Conservation (phyloP, 2,888 invertebrate genomes). For the Rhopalosiphum nymphaeae region DNA sequence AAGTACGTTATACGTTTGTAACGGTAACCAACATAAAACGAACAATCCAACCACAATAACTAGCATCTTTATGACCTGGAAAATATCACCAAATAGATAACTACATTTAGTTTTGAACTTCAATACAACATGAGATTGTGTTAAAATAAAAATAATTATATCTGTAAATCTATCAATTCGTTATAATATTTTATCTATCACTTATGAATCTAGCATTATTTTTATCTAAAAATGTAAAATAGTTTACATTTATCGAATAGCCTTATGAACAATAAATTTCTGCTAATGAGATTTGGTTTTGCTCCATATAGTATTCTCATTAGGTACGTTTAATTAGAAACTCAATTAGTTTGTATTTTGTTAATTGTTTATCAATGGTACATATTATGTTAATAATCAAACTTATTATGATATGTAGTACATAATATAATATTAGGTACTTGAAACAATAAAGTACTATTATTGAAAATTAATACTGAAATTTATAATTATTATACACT, state of each 20-base stretch:
- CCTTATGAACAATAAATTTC: not conserved
- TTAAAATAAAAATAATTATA: not conserved
- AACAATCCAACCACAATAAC: slow-evolving; percentile 86
- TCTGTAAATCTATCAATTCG: not conserved
- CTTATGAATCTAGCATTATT: not conserved
- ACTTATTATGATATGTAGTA: not conserved
- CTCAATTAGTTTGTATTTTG: not conserved
- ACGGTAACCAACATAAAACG: slow-evolving; percentile 86
- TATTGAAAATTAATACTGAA: not conserved
- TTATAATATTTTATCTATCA: not conserved
- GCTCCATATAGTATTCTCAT: not conserved
- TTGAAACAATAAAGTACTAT: not conserved
- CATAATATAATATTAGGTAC: not conserved
- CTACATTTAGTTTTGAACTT: not conserved
- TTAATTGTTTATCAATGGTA: not conserved
- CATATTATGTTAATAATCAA: not conserved
- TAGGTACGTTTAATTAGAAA: not conserved
- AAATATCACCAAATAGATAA: not conserved
- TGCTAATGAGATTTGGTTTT: not conserved
- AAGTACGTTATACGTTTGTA: slow-evolving; percentile 81
- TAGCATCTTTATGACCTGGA: slow-evolving; percentile 89
- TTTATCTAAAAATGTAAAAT: not conserved
- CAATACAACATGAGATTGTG: not conserved
- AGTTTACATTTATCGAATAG: not conserved
- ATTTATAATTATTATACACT: not conserved